Evolutionary conservation across 64 coral and sea anemone genomes (phyloP), one percentile per base, ranked within the genome.

Genomic region (Montipora foliosa): DNA sequence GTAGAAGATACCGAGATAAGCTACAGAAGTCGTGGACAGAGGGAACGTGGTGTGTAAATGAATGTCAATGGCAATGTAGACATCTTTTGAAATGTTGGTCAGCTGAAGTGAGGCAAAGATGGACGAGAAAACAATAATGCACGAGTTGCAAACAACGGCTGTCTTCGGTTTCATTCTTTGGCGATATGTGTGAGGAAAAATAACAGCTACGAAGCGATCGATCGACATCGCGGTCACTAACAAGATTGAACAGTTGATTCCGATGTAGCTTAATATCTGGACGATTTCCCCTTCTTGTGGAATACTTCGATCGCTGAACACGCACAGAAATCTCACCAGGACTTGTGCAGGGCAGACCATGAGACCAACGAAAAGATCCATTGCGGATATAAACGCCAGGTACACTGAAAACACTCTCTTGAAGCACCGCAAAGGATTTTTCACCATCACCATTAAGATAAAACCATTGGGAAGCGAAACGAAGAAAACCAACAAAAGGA

Each of bases 21-120:
- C 24, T n/a, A 68, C n/a, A 47, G 29, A 67, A 37, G 81, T 69
- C 16, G 61, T 69, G 15, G 4, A n/a, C 19, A 84, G 81, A 8
- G 81, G 81, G 67, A 84, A 68, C 14, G 81, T 84, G 0, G 62
- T 68, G 81, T 84, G 59, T 17, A 84, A 69, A 68, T 84, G 62
- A 9, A 67, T 25, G 17, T 84, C 81, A 67, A 84, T 70, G 1
- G 37, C 4, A 20, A 64, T 11, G 45, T 84, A 84, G 9, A 84
- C 61, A 84, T 68, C 15, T 0, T 67, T 19, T 84, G 81, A 46
- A 67, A 84, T 47, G 13, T 60, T 37, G n/a, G 81, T 13, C 5
- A 84, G 60, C 47, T 84, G 60, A 15, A 84, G 29, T 7, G 14
- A 64, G 59, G 81, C 62, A 68, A 84, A 84, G 44, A 84, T 84